Conservation (phyloP, 2,113 vertebrate species). For the Platysteira castanea region DNA sequence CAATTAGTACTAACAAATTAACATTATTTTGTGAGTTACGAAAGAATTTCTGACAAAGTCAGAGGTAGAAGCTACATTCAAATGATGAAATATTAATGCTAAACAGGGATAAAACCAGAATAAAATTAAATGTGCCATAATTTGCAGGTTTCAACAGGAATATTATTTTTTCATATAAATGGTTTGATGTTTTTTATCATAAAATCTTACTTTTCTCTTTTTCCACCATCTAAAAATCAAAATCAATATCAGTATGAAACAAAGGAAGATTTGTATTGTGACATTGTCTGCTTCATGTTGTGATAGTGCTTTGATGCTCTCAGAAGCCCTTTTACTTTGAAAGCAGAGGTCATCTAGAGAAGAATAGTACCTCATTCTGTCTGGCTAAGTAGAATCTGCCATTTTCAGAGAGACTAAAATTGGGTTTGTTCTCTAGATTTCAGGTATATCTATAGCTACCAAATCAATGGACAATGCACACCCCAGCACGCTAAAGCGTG, state of each 20-base stretch:
- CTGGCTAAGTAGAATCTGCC: constrained; percentile 38
- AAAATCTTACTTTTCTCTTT: background rate
- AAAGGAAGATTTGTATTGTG: constrained; percentile 35
- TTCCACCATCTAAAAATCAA: background rate
- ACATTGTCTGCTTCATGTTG: constrained; percentile 16
- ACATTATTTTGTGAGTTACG: background rate
- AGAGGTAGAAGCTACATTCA: background rate
- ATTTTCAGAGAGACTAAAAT: constrained; percentile 39
- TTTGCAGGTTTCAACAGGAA: background rate
- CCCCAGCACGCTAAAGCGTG: background rate
- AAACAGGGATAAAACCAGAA: background rate
- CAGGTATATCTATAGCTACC: background rate
- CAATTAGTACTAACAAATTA: background rate
- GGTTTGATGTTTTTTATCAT: background rate
- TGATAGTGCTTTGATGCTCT: constrained; percentile 45
- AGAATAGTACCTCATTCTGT: background rate
- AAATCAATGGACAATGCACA: background rate
- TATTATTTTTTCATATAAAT: background rate
- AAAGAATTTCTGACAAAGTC: background rate
- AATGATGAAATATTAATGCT: constrained; percentile 2
- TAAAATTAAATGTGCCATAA: background rate
- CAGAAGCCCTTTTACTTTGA: constrained; percentile 38
- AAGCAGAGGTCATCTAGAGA: constrained; percentile 38
- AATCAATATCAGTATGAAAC: constrained; percentile 36
- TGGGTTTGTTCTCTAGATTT: constrained; percentile 17